Base-by-base conservation (phyloP, 2,797 vertebrate species). In the Stomatorhinus walkeri region DNA sequence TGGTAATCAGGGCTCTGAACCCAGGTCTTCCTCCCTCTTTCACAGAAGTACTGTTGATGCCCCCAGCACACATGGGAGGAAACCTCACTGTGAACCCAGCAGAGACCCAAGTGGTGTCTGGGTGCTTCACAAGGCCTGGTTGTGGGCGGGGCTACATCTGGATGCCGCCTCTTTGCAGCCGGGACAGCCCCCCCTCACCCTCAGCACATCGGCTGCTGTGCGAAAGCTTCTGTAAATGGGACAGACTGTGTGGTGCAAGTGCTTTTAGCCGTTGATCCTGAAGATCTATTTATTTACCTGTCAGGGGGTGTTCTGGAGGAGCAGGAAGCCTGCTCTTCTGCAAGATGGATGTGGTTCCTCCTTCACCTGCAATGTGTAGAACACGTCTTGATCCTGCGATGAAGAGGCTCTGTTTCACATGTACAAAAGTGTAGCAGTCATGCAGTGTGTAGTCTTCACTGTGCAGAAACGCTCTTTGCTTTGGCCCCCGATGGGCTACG, bases 41-140 rank as follows among this genome's bases (percentile, higher is more conserved):
- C 76, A 88, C 93, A 97, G 96, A 97, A 97, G 91, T 97, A 96
- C 90, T 96, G 96, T 95, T 97, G 95, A 96, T 48, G 0, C 46
- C 46, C 48, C 43, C 28, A 32, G 64, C 87, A 51, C 24, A 10
- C 52, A n/a, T 49, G 49, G 61, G 56, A 79, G 48, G n/a, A 51
- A 19, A 56, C 68, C 86, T 87, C 85, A 89, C 89, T 87, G 84
- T 89, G 85, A 89, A 87, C 49, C 76, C 52, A 22, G 56, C 61
- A 24, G 48, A 89, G 28, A 49, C 59, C 43, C n/a, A 9, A 52
- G 86, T 76, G 48, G 40, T 40, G 22, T 83, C 40, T 88, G 48
- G 24, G 48, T 68, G 81, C 59, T 72, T 86, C 64, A 72, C 19
- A 81, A 48, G 64, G 59, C 88, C 49, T 87, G 64, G 4, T 48